These are phyloP conservation scores for Porites rus DNA, from an alignment of 92 coral and sea anemone genomes.

Conservation along the genomic window DNA sequence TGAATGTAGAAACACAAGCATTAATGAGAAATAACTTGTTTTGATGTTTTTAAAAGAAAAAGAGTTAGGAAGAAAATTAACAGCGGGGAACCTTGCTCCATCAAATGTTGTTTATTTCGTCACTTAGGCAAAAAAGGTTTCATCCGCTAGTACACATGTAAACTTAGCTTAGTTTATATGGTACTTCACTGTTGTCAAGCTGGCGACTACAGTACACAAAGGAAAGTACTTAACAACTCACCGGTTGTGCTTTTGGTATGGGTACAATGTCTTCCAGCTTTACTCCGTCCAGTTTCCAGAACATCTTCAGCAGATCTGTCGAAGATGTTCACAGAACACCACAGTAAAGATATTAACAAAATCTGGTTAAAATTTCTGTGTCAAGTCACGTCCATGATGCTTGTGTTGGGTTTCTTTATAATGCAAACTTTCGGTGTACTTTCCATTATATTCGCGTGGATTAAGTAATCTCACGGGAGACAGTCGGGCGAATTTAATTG, in stretches of 20 bases:
- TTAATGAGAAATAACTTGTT: too few species aligned
- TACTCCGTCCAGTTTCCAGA: slow-evolving; percentile 62
- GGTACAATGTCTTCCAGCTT: slow-evolving; percentile 60
- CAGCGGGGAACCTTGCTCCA: neutral
- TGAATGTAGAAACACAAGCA: too few species aligned
- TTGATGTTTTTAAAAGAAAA: too few species aligned
- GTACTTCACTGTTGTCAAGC: slow-evolving; percentile 53
- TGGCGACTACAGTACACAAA: slow-evolving; percentile 71
- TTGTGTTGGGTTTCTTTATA: neutral
- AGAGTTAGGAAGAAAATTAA: neutral
- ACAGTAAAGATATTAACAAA: neutral
- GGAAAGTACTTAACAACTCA: slow-evolving; percentile 25
- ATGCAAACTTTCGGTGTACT: neutral
- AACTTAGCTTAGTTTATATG: neutral
- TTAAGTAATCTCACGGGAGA: slow-evolving; percentile 28
- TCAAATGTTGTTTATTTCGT: neutral
- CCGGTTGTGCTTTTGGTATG: slow-evolving; percentile 72
- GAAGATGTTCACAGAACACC: neutral
- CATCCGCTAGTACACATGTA: neutral
- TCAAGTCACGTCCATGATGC: slow-evolving; percentile 17
- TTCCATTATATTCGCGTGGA: slow-evolving; percentile 27
- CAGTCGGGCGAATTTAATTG: neutral
- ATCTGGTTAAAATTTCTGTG: neutral
- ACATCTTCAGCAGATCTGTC: slow-evolving; percentile 1
- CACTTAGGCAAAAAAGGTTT: neutral